Evolutionary conservation across 2,888 invertebrate species (phyloP).

Genomic region (Oscheius sp.): DNA sequence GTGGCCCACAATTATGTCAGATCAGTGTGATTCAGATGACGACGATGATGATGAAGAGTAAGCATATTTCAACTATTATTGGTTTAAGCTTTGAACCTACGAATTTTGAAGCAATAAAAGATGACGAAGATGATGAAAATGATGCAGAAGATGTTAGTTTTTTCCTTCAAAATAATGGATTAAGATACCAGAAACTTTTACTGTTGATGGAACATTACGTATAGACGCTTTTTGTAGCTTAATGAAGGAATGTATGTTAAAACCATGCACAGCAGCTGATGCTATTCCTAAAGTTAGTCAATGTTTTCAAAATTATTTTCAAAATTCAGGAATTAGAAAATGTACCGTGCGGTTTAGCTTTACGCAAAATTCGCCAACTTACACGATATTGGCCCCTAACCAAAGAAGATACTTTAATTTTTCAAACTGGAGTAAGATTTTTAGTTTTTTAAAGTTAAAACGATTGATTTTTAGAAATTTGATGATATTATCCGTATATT

Average conservation of each 20-base stretch:
- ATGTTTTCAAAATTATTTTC: neutral
- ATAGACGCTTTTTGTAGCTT: neutral
- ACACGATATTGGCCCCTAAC: constrained; percentile 28
- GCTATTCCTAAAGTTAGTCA: neutral
- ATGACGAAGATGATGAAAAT: neutral
- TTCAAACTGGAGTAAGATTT: constrained; percentile 6
- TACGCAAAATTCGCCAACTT: constrained; percentile 18
- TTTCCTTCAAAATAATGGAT: neutral
- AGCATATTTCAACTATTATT: neutral
- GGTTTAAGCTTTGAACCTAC: neutral
- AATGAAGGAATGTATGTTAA: constrained; percentile 12
- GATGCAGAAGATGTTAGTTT: neutral
- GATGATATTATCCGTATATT: constrained; percentile 13
- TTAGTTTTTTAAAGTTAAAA: neutral
- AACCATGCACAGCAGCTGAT: neutral
- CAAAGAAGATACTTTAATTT: constrained; percentile 30
- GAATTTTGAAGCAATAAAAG: neutral
- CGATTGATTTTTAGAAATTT: constrained; percentile 3
- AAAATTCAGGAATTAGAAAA: neutral
- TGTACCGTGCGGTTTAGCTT: constrained; percentile 15
- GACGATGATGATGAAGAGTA: constrained; percentile 26
- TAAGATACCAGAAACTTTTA: neutral
- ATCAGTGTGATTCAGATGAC: constrained; percentile 7
- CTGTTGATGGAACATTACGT: constrained; percentile 7
- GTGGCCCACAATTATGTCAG: neutral